These are phyloP conservation scores for Eupithecia tripunctaria DNA, from an alignment of 2,888 invertebrate genomes.

Conservation along the genomic window DNA sequence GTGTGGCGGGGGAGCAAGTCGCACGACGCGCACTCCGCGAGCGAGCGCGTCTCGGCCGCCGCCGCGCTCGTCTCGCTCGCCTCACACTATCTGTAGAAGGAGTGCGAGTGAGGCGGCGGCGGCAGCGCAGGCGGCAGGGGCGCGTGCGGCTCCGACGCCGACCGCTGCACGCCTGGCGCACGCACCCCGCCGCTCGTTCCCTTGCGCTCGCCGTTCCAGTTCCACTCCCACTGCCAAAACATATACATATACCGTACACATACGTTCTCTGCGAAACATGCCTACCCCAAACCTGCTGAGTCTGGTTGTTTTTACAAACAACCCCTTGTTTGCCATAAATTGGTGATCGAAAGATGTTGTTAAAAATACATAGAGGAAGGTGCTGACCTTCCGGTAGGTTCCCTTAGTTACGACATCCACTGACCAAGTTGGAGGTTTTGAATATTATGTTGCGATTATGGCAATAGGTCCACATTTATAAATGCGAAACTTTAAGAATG, in stretches of 20 bases:
- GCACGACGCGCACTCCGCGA: slow-evolving; percentile 80
- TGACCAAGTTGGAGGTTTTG: neutral
- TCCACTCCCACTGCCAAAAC: slow-evolving; percentile 74
- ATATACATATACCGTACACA: neutral
- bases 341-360: too few relatives aligned
- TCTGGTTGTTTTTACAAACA: too few relatives aligned
- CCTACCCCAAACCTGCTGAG: too few relatives aligned
- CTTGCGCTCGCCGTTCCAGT: slow-evolving; percentile 66
- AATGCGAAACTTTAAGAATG: neutral
- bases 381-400: neutral
- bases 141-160: slow-evolving; percentile 86
- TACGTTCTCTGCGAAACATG: neutral
- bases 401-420: neutral
- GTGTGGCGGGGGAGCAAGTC: slow-evolving; percentile 65
- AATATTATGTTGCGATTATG: neutral
- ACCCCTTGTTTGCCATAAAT: too few relatives aligned
- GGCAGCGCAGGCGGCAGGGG: slow-evolving; percentile 79
- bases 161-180: slow-evolving; percentile 84
- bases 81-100: slow-evolving; percentile 83
- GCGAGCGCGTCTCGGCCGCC: slow-evolving; percentile 79
- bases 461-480: neutral
- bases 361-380: neutral
- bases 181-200: slow-evolving; percentile 62
- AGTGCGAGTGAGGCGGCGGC: slow-evolving; percentile 82
- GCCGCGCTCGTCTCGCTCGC: slow-evolving; percentile 80